phyloP scores from a whole-genome alignment of 2,888 invertebrate genomes.

The Calameuta pallipes region DNA sequence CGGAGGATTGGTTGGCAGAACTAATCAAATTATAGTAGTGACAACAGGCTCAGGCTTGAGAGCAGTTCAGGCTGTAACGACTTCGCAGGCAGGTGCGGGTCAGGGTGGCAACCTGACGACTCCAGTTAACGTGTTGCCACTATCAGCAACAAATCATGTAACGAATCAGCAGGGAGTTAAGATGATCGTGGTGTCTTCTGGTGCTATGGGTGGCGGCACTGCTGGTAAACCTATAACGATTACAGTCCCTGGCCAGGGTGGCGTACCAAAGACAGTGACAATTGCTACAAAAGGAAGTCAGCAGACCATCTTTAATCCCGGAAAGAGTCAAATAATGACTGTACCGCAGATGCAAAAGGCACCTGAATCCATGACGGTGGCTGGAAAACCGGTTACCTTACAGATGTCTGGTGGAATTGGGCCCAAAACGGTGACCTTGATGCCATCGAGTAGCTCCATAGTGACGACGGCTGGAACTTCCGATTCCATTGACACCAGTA shows the following conservation, averaged over 20 bases:
- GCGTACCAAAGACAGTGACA: slow-evolving; percentile 72
- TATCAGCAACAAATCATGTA: slow-evolving; percentile 64
- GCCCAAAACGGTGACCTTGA: slow-evolving; percentile 75
- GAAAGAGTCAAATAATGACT: slow-evolving; percentile 61
- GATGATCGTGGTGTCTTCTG: slow-evolving; percentile 72
- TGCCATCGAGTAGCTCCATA: slow-evolving; percentile 65
- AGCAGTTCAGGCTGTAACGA: slow-evolving; percentile 73
- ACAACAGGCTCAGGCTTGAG: slow-evolving; percentile 77
- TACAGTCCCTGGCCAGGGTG: slow-evolving; percentile 71
- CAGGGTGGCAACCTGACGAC: slow-evolving; percentile 55
- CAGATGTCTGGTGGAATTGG: slow-evolving; percentile 73
- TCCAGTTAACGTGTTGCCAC: slow-evolving; percentile 63
- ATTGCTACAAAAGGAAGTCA: slow-evolving; percentile 69
- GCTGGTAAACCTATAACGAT: slow-evolving; percentile 78
- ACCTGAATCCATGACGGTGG: slow-evolving; percentile 73
- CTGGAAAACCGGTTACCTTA: slow-evolving; percentile 79
- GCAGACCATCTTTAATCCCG: slow-evolving; percentile 60
- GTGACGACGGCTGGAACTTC: slow-evolving; percentile 54
- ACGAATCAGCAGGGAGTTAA: slow-evolving; percentile 70
- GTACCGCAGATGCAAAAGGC: slow-evolving; percentile 62
- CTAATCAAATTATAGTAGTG: slow-evolving; percentile 79
- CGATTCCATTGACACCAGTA: slow-evolving; percentile 56
- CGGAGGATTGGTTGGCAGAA: slow-evolving; percentile 58
- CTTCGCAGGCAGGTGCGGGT: slow-evolving; percentile 69
- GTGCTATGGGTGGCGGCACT: slow-evolving; percentile 68